Percentiles rank a stretch among this genome's conserved stretches.
Conservation (phyloP, 2,888 invertebrate species). For the Spodoptera exigua region DNA sequence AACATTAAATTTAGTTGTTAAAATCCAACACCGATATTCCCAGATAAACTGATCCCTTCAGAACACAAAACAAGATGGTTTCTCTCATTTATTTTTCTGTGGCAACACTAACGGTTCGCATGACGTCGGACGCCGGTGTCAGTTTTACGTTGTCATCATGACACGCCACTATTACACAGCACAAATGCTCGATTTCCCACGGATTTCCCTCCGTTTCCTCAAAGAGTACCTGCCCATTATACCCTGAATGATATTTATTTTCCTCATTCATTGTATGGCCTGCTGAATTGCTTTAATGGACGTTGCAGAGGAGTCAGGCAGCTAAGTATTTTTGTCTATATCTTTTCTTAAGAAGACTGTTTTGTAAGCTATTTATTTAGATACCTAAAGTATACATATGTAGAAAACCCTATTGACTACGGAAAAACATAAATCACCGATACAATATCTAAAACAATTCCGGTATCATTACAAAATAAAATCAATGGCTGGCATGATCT, state of each 20-base stretch:
- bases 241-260: slow-evolving; percentile 24
- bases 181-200: slow-evolving; percentile 47
- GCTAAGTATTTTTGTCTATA: too few relatives aligned
- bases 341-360: too few relatives aligned
- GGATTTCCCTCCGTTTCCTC: slow-evolving; percentile 24
- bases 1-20: too few relatives aligned
- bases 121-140: slow-evolving; percentile 30
- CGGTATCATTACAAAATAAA: slow-evolving; percentile 1
- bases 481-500: neutral
- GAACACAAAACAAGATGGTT: neutral
- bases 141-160: slow-evolving; percentile 40
- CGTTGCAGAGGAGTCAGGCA: neutral
- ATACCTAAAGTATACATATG: too few relatives aligned
- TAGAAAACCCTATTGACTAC: too few relatives aligned
- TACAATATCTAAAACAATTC: neutral
- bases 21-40: neutral
- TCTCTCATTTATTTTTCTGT: neutral
- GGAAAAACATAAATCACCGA: neutral
- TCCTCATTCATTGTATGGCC: slow-evolving; percentile 1
- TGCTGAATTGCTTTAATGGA: neutral
- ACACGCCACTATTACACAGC: slow-evolving; percentile 5
- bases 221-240: slow-evolving; percentile 12
- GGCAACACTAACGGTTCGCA: slow-evolving; percentile 6
- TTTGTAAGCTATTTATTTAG: too few relatives aligned
- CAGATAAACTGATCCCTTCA: too few relatives aligned